A percentile compares a stretch with the other conserved stretches of the same genome.
These are phyloP conservation scores for Drosophila pallidifrons DNA, from an alignment of 1,140 invertebrate species.

Conservation along the genomic window DNA sequence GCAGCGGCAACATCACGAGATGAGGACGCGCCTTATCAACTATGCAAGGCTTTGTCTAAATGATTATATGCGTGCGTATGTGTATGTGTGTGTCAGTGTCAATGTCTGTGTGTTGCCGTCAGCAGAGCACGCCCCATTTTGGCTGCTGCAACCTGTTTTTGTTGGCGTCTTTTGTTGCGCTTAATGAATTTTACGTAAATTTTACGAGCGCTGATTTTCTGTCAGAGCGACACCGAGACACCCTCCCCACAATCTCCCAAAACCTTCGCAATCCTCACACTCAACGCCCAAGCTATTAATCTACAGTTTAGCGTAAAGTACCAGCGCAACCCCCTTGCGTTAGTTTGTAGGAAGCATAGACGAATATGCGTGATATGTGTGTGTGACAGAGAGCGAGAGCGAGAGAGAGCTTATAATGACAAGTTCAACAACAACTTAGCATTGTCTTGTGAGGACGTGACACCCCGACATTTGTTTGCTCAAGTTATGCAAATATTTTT, in stretches of 20 bases:
- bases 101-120: constrained; percentile 6
- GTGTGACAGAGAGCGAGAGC: constrained; percentile 41
- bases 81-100: neutral
- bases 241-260: neutral
- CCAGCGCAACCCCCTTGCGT: constrained; percentile 42
- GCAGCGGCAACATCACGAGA: constrained; percentile 6
- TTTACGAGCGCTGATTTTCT: constrained; percentile 83
- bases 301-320: constrained; percentile 71
- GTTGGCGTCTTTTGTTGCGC: constrained; percentile 78
- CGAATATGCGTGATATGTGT: constrained; percentile 11
- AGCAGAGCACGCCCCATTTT: constrained; percentile 24
- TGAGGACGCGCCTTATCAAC: constrained; percentile 74
- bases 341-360: constrained; percentile 34
- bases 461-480: constrained; percentile 79
- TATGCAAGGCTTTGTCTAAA: constrained; percentile 81
- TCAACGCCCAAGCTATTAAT: constrained; percentile 69
- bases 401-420: constrained; percentile 63
- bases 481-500: constrained; percentile 83
- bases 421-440: constrained; percentile 81
- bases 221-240: constrained; percentile 46
- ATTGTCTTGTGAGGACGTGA: constrained; percentile 72
- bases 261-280: neutral
- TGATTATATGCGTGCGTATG: constrained; percentile 53
- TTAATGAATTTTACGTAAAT: constrained; percentile 83
- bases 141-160: constrained; percentile 55